These are phyloP conservation scores for Pampus argenteus DNA, from an alignment of 2,797 vertebrate genomes.

Conservation along the genomic window DNA sequence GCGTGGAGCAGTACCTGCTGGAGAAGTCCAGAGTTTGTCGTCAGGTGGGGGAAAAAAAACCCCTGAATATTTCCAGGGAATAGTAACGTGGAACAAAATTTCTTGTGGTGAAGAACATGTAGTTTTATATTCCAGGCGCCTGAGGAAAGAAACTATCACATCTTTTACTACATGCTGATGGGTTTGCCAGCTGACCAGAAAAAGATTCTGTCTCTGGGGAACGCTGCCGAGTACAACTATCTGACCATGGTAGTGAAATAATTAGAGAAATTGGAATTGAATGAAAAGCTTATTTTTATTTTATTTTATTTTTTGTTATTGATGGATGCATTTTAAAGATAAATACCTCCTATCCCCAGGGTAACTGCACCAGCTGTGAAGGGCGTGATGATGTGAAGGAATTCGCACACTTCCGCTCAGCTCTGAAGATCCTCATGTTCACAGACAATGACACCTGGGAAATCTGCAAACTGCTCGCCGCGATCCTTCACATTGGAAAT, in stretches of 20 bases:
- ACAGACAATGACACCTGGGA: slow-evolving; percentile 93
- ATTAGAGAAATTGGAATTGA: neutral
- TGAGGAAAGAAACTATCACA: slow-evolving; percentile 96
- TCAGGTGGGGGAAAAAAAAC: slow-evolving; percentile 88
- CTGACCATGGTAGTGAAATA: slow-evolving; percentile 85
- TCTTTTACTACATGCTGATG: slow-evolving; percentile 97
- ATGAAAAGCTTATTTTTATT: neutral
- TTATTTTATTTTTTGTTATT: too few relatives aligned
- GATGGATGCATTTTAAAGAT: neutral
- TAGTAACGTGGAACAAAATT: neutral
- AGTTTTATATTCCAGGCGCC: slow-evolving; percentile 82
- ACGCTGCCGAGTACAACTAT: slow-evolving; percentile 90
- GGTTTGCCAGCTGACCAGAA: slow-evolving; percentile 94
- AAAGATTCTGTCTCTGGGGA: slow-evolving; percentile 90
- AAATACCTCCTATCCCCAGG: slow-evolving; percentile 77
- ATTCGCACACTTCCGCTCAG: slow-evolving; percentile 91
- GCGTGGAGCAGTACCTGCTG: slow-evolving; percentile 95
- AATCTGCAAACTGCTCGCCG: slow-evolving; percentile 92
- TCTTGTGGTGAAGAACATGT: neutral
- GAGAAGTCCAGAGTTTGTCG: slow-evolving; percentile 97
- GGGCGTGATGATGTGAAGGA: slow-evolving; percentile 89
- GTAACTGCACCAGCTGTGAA: slow-evolving; percentile 91
- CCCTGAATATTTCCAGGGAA: neutral
- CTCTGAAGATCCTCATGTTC: slow-evolving; percentile 97
- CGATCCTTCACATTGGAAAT: slow-evolving; percentile 95